Evolutionary conservation across 2,113 vertebrate genomes (phyloP).

Genomic region (Hippocampus guttulatus): DNA sequence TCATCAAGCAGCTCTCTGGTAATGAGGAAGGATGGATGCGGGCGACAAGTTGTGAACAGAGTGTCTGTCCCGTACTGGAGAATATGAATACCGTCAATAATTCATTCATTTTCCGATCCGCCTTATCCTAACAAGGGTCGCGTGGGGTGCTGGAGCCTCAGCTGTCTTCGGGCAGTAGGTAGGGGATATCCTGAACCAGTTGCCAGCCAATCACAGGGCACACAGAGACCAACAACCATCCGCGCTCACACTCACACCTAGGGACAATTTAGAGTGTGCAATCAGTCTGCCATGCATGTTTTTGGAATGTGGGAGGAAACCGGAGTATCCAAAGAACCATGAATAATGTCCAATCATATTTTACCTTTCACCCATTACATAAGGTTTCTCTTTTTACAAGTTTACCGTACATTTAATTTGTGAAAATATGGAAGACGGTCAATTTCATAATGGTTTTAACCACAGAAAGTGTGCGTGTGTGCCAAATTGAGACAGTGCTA

Average conservation of each 20-base stretch:
- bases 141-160: too few species aligned
- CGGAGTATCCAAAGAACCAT: conserved; percentile 16
- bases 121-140: too few species aligned
- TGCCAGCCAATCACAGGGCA: too few species aligned
- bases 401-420: conserved; percentile 26
- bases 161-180: too few species aligned
- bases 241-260: too few species aligned
- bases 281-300: too few species aligned
- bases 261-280: too few species aligned
- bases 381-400: conserved; percentile 40
- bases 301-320: too few species aligned
- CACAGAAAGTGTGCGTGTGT: neutral
- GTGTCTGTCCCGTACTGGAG: conserved; percentile 30
- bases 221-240: too few species aligned
- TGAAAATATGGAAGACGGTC: conserved; percentile 34
- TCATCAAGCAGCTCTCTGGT: conserved; percentile 67
- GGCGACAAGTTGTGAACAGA: conserved; percentile 18
- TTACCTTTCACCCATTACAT: conserved; percentile 9
- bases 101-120: too few species aligned
- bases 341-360: conserved; percentile 13
- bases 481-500: conserved; percentile 25
- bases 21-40: conserved; percentile 50
- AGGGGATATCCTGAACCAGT: too few species aligned
- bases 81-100: too few species aligned
- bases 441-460: conserved; percentile 9